Evolutionary conservation across 1,140 invertebrate species (phyloP), one percentile per base, ranked within the genome.

Genomic region (Cyclargus thomasi): DNA sequence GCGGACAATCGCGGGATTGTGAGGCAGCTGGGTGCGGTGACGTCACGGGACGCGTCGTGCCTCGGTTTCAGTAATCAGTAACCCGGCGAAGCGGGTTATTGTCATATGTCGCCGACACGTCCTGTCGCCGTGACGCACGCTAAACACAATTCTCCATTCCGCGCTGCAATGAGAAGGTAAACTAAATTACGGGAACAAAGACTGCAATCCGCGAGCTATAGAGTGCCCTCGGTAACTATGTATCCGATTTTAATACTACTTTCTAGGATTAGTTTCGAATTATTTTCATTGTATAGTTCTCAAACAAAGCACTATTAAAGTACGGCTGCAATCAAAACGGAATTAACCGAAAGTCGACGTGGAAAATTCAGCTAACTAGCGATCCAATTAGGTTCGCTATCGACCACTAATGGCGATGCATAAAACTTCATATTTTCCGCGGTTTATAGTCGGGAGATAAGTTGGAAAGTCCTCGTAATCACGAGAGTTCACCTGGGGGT

Each of bases 361-460:
- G 14, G 39, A 47, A 47, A 47, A 47, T 47, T 47, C 39, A 47
- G 11, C 39, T 47, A 47, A 47, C 39, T 47, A 47, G 14, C 14
- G 39, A 47, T 47, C 39, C 39, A 47, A 47, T 47, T 47, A 47
- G 8, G 39, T 16, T 47, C 10, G 39, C 39, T 47, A 47, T 47
- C 39, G 39, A 47, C 39, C 39, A 47, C 11, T 47, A 47, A 47
- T 47, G 39, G 39, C 39, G 39, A 11, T 47, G 39, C 39, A 47
- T 47, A 47, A 47, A 47, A 47, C 39, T 47, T 47, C 39, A 47
- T 47, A 47, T 47, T 47, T 47, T 47, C 39, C 39, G 39, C 39
- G 39, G 39, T 47, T 47, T 47, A 47, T 47, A 47, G 39, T 47
- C 14, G 39, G 11, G 39, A 47, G 39, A 47, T 47, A 47, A 47